Evolutionary conservation across 1,140 invertebrate species (phyloP).

Genomic region (Samia ricini): DNA sequence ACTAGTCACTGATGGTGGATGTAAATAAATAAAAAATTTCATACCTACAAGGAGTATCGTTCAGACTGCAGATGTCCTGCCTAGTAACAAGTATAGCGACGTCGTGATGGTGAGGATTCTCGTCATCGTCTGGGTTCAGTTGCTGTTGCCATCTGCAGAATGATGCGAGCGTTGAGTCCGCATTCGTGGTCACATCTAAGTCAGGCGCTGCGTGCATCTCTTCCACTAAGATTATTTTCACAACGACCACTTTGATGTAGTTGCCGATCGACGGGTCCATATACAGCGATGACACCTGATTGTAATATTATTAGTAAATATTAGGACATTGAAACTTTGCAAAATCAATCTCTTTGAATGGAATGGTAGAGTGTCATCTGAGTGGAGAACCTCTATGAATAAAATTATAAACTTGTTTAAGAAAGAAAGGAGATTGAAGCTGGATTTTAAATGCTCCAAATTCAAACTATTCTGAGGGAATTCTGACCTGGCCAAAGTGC

Average conservation of each 20-base stretch:
- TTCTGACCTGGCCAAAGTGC: too few relatives aligned
- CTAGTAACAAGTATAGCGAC: slow-evolving; percentile 94
- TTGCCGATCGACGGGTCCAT: slow-evolving; percentile 94
- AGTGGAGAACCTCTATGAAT: too few relatives aligned
- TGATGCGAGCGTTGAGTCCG: slow-evolving; percentile 88
- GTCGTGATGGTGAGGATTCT: slow-evolving; percentile 94
- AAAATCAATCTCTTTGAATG: too few relatives aligned
- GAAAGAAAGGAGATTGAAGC: too few relatives aligned
- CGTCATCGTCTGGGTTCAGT: slow-evolving; percentile 87
- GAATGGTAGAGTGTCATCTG: too few relatives aligned
- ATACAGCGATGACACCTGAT: slow-evolving; percentile 88
- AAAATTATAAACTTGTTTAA: too few relatives aligned
- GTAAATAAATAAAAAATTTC: slow-evolving; percentile 22
- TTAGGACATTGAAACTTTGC: too few relatives aligned
- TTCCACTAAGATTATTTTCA: slow-evolving; percentile 88
- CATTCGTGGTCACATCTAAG: slow-evolving; percentile 88
- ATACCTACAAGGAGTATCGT: slow-evolving; percentile 82
- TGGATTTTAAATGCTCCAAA: too few relatives aligned
- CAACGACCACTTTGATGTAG: slow-evolving; percentile 92
- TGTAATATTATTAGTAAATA: background rate
- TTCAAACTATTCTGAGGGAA: too few relatives aligned
- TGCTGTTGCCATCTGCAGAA: slow-evolving; percentile 93
- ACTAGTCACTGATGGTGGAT: background rate
- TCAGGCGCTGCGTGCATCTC: slow-evolving; percentile 84
- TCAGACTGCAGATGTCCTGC: slow-evolving; percentile 90